phyloP scores from a whole-genome alignment of 2,888 invertebrate genomes.

The Limnephilus lunatus region DNA sequence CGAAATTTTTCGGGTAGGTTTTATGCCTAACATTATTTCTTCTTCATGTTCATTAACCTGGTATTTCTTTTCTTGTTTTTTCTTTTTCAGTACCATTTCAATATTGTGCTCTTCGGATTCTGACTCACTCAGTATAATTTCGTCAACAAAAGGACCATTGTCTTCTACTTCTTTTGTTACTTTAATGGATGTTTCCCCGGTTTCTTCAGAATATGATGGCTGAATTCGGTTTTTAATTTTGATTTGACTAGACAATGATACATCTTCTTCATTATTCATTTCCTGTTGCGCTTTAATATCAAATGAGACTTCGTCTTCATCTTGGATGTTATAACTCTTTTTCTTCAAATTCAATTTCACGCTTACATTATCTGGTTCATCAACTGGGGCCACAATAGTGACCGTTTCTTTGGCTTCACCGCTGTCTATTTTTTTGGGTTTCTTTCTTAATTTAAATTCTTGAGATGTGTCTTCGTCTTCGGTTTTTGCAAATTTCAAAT shows the following conservation, averaged over 20 bases:
- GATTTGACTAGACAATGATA: constrained; percentile 84
- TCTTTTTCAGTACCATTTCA: constrained; percentile 74
- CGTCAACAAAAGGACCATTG: constrained; percentile 79
- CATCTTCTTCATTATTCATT: constrained; percentile 82
- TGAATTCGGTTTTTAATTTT: constrained; percentile 82
- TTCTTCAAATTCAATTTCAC: constrained; percentile 84
- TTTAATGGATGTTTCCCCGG: constrained; percentile 82
- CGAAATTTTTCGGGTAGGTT: constrained; percentile 72
- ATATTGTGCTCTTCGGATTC: constrained; percentile 78
- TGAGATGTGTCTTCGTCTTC: constrained; percentile 73
- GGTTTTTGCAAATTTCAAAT: constrained; percentile 32
- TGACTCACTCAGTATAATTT: constrained; percentile 81
- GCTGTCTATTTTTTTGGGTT: constrained; percentile 76
- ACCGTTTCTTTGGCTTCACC: constrained; percentile 68
- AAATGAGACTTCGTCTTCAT: constrained; percentile 80
- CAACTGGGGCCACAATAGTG: constrained; percentile 74
- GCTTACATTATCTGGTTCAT: constrained; percentile 79
- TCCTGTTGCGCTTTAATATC: constrained; percentile 73
- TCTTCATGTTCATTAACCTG: constrained; percentile 81
- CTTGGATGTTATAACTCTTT: constrained; percentile 81
- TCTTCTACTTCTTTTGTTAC: constrained; percentile 82
- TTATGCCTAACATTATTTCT: constrained; percentile 77
- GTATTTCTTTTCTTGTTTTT: constrained; percentile 77
- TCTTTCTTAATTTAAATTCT: constrained; percentile 69
- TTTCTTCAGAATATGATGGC: constrained; percentile 81